Evolutionary conservation across 2,888 invertebrate species (phyloP).

Genomic region (Drosophila hawaiiensis): DNA sequence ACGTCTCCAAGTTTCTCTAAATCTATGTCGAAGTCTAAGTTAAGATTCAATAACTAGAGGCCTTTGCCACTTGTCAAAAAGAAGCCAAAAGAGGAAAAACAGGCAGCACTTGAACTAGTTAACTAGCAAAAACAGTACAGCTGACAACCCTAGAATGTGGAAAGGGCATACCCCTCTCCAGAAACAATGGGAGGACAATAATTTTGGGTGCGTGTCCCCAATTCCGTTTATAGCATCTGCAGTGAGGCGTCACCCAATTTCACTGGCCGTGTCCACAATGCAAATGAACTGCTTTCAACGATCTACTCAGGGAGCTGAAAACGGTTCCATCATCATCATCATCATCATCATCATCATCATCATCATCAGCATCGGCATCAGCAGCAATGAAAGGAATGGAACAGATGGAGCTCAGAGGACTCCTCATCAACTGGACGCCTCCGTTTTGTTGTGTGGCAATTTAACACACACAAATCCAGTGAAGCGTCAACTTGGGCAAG

Average conservation of each 20-base stretch:
- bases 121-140: neutral
- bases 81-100: neutral
- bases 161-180: neutral
- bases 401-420: slow-evolving; percentile 4
- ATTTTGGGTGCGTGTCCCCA: slow-evolving; percentile 25
- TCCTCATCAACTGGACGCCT: slow-evolving; percentile 32
- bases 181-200: slow-evolving; percentile 7
- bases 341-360: no score
- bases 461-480: slow-evolving; percentile 74
- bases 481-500: slow-evolving; percentile 74
- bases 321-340: slow-evolving; percentile 33
- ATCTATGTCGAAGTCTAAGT: neutral
- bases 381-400: neutral
- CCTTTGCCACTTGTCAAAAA: neutral
- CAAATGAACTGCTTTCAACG: slow-evolving; percentile 74
- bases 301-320: slow-evolving; percentile 25
- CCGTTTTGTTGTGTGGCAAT: slow-evolving; percentile 63
- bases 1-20: neutral
- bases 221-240: slow-evolving; percentile 51
- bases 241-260: slow-evolving; percentile 64
- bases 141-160: slow-evolving; percentile 4
- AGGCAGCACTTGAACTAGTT: neutral
- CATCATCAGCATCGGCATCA: slow-evolving; percentile 1
- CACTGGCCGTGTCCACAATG: slow-evolving; percentile 69
- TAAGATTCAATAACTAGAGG: neutral